Conservation (phyloP, 1,140 invertebrate genomes). For the Micrasema minimum region DNA sequence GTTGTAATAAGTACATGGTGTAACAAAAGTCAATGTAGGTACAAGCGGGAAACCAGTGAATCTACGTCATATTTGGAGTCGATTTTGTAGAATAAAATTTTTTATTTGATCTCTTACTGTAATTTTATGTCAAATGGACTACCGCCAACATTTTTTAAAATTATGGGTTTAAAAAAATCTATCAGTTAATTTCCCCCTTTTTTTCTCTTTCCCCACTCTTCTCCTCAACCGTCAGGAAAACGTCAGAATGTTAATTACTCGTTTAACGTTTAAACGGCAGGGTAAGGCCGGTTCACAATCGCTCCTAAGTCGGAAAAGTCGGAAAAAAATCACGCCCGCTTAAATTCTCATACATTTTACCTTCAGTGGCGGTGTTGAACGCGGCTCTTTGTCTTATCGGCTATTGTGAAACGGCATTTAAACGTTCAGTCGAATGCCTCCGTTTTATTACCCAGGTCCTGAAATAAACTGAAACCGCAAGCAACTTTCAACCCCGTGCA, state of each 20-base stretch:
- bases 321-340: background rate
- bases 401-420: constrained; percentile 22
- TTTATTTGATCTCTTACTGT: too few relatives aligned
- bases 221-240: background rate
- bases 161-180: too few relatives aligned
- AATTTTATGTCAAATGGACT: too few relatives aligned
- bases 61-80: too few relatives aligned
- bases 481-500: too few relatives aligned
- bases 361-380: background rate
- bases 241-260: constrained; percentile 22
- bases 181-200: background rate
- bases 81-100: too few relatives aligned
- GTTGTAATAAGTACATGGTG: too few relatives aligned
- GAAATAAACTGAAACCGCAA: background rate
- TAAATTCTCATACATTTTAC: constrained; percentile 4
- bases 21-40: too few relatives aligned
- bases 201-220: background rate
- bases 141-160: too few relatives aligned
- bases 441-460: constrained; percentile 12
- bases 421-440: constrained; percentile 15
- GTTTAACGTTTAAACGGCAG: background rate
- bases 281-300: constrained; percentile 3
- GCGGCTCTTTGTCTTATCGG: background rate
- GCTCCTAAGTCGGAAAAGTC: background rate
- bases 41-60: too few relatives aligned